Evolutionary conservation across 2,888 invertebrate species (phyloP), one percentile per base, ranked within the genome.

Genomic region (Liopterus haemorrhoidalis): DNA sequence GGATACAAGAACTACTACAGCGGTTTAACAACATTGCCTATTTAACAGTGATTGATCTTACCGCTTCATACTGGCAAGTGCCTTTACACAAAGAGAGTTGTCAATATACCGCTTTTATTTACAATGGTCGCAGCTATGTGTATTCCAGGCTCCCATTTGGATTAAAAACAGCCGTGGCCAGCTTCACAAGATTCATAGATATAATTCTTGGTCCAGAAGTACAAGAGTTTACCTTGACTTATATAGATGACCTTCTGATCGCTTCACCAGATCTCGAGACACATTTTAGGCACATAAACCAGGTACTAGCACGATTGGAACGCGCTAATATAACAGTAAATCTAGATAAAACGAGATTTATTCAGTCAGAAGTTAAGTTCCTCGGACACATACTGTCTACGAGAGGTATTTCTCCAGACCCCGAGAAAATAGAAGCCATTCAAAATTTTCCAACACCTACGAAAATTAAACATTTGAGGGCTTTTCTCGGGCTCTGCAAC

Each of bases 281-380:
- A 11, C 54, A 55, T 32, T 22, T 39, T 2, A 5, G 37, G 4
- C 48, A 56, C 15, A 25, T 57, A 6, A 25, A 42, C 12, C 28
- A 11, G 6, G 33, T 56, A 6, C 48, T 57, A 5, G 2, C 28
- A 1, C 28, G 40, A 6, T 28, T 56, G 2, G 5, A 24, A 3
- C n/a, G 41, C 9, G 40, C 52, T 5, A 49, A 49, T 2, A 42
- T 57, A 25, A 57, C 54, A 5, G 15, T 57, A 1, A 53, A 50
- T 3, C 28, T 52, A 3, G 33, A 41, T 2, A 58, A 58, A 48
- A 56, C 48, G 9, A 15, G 43, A n/a, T 57, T 59, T 42, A 41
- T 51, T 5, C 38, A 46, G 19, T n/a, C 36, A 1, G 49, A 50
- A 33, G 41, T 56, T 5, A 53, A 52, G 8, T 55, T 59, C 19